Evolutionary conservation across 2,888 invertebrate genomes (phyloP), one percentile per base, ranked within the genome.

Genomic region (Automeris io): DNA sequence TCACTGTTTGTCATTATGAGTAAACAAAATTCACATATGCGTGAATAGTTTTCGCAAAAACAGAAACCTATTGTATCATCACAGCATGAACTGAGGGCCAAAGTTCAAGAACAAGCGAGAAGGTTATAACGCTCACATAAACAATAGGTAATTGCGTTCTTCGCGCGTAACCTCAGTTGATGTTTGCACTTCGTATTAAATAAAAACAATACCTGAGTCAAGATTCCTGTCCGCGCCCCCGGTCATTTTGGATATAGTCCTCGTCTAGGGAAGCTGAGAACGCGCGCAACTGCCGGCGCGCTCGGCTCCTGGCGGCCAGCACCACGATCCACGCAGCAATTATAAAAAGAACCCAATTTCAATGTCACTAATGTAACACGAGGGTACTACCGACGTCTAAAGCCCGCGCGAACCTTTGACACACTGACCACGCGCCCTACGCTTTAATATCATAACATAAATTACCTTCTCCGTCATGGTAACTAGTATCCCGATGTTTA

Each of bases 271-370:
- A 49, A 53, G 60, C 73, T 65, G 70, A 70, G 63, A 70, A 64
- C 53, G 57, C 54, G 57, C 62, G 58, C 61, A 47, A 57, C 60
- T 54, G 60, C 57, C 57, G 57, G 61, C 63, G 51, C 71, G 64
- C 70, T 76, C 55, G 57, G 61, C 55, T 69, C 69, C 73, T 76
- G 70, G 68, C 68, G 58, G 61, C 61, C 74, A 73, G 74, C 82
- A 78, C 73, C 76, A 75, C 63, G 71, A 77, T 82, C 80, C 82
- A 82, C 73, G 78, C 83, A 85, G 81, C 79, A 82, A 82, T 75
- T 83, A 82, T 80, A 83, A 85, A 83, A 85, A 85, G 82, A 83
- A 80, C 80, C 80, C 77, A 77, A 72, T 74, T 83, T 82, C 85
- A 85, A 85, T 85, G 85, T 85, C 85, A 83, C 79, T 75, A 74